These are phyloP conservation scores for Campoletis sonorensis DNA, from an alignment of 1,140 invertebrate species.

Conservation along the genomic window DNA sequence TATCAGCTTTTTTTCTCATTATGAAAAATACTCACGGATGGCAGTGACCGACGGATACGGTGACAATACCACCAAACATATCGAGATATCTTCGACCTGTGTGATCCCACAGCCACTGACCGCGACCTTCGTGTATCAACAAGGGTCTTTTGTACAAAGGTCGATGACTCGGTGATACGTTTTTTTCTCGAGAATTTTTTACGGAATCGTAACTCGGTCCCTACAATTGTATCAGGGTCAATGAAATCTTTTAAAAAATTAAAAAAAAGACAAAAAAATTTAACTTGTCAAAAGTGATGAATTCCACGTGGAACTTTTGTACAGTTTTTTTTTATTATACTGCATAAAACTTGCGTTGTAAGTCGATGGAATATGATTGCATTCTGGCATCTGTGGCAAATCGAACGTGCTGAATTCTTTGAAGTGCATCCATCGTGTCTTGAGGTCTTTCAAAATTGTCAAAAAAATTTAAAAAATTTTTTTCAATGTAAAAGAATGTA, in stretches of 20 bases:
- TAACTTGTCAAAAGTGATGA: too few species aligned
- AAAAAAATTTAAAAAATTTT: slow-evolving; percentile 1
- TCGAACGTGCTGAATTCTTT: slow-evolving; percentile 46
- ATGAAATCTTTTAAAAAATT: neutral
- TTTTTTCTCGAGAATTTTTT: slow-evolving; percentile 77
- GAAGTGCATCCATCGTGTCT: slow-evolving; percentile 39
- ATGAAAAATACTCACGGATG: slow-evolving; percentile 88
- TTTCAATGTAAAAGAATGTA: too few species aligned
- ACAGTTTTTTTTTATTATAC: slow-evolving; percentile 26
- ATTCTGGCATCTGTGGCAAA: slow-evolving; percentile 52
- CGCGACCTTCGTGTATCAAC: slow-evolving; percentile 89
- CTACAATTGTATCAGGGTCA: slow-evolving; percentile 62
- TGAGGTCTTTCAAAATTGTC: slow-evolving; percentile 36
- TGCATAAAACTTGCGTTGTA: slow-evolving; percentile 50
- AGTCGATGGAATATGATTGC: slow-evolving; percentile 47
- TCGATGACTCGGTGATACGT: slow-evolving; percentile 84
- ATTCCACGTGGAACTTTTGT: too few species aligned
- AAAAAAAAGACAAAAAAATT: neutral
- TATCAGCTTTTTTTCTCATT: too few species aligned
- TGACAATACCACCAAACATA: slow-evolving; percentile 97
- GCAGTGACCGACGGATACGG: slow-evolving; percentile 97
- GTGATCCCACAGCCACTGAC: slow-evolving; percentile 95
- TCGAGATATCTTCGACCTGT: slow-evolving; percentile 93
- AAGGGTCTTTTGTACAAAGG: slow-evolving; percentile 91
- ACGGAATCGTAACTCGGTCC: slow-evolving; percentile 80